Conservation (phyloP, 2,113 vertebrate genomes). For the Oenanthe oenanthe region DNA sequence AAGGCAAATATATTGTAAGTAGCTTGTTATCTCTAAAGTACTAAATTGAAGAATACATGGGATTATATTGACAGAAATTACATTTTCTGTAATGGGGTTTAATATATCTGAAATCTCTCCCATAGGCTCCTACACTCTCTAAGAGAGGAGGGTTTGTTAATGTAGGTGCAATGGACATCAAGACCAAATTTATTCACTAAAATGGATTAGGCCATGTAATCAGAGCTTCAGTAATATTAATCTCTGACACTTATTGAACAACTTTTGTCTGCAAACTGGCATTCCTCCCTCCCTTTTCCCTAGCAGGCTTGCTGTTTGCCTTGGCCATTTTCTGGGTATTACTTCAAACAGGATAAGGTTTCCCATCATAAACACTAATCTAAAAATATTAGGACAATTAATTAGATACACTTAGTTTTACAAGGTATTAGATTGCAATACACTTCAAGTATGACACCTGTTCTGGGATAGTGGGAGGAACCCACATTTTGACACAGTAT, state of each 20-base stretch:
- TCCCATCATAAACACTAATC: constrained; percentile 79
- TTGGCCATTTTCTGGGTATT: constrained; percentile 78
- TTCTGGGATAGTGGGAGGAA: constrained; percentile 35
- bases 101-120: constrained; percentile 86
- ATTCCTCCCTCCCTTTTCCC: constrained; percentile 54
- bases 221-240: constrained; percentile 83
- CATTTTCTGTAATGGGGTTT: constrained; percentile 91
- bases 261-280: constrained; percentile 75
- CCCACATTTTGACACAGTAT: constrained; percentile 43
- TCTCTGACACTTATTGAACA: constrained; percentile 80
- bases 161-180: constrained; percentile 78
- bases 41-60: constrained; percentile 91
- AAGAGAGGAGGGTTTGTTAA: constrained; percentile 77
- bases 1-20: constrained; percentile 91
- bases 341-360: constrained; percentile 84
- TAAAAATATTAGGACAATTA: constrained; percentile 83
- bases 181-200: constrained; percentile 82
- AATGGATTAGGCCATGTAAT: constrained; percentile 85
- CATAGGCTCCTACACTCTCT: constrained; percentile 70
- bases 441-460: constrained; percentile 78
- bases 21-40: constrained; percentile 88
- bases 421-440: constrained; percentile 80
- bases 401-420: constrained; percentile 89
- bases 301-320: constrained; percentile 52
- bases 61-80: constrained; percentile 96